phyloP scores from a whole-genome alignment of 2,888 invertebrate species.

The Papilio gigon region DNA sequence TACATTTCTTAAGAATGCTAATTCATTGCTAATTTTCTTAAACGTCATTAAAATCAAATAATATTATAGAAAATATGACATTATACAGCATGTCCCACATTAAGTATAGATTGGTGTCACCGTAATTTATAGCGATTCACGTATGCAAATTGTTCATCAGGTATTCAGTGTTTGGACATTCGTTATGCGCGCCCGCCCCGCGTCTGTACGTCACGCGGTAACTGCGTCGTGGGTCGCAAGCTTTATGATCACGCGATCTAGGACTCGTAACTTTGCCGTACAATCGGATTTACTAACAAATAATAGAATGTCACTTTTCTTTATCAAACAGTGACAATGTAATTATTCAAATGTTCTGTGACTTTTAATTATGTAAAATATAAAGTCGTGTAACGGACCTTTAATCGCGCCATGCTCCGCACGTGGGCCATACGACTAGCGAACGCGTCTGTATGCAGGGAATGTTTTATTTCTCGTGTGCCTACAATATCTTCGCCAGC shows the following conservation, averaged over 20 bases:
- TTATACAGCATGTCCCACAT: conserved; percentile 39
- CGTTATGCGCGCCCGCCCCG: conserved; percentile 74
- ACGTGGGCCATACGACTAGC: conserved; percentile 41
- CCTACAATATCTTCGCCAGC: conserved; percentile 58
- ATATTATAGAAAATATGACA: background rate
- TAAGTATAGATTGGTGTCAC: conserved; percentile 46
- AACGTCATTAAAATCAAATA: background rate
- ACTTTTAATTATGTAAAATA: no score
- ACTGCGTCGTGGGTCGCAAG: conserved; percentile 45
- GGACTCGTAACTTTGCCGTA: background rate
- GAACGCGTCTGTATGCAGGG: conserved; percentile 59
- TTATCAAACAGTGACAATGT: no score
- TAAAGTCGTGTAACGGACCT: no score
- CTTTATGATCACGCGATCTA: conserved; percentile 43
- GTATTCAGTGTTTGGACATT: conserved; percentile 82
- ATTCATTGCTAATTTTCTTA: no score
- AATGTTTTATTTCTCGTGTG: conserved; percentile 68
- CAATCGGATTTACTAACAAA: no score
- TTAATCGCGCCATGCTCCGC: conserved; percentile 29
- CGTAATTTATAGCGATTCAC: conserved; percentile 66
- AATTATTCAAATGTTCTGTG: no score
- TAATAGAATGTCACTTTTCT: no score
- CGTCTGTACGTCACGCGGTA: conserved; percentile 57
- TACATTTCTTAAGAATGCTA: no score
- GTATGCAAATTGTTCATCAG: conserved; percentile 82